Percentiles rank a stretch among this genome's conserved stretches.
These are phyloP conservation scores for Clangula hyemalis DNA, from an alignment of 2,797 vertebrate genomes.

Conservation along the genomic window DNA sequence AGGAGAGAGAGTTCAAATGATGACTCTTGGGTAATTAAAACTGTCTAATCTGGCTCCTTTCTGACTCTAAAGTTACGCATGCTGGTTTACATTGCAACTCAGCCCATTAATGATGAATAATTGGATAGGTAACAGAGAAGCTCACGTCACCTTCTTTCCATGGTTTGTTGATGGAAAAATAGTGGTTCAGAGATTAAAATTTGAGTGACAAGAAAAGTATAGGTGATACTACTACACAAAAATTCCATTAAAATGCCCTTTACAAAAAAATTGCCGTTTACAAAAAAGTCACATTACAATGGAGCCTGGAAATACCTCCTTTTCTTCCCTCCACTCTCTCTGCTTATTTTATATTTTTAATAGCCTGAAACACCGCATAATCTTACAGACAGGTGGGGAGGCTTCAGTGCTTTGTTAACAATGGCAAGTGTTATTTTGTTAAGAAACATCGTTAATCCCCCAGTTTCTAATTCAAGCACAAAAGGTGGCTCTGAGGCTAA, in stretches of 20 bases:
- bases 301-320: neutral
- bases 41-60: neutral
- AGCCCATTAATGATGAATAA: neutral
- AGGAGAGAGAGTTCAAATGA: neutral
- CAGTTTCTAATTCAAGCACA: neutral
- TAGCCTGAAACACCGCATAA: neutral
- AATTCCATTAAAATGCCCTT: neutral
- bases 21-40: neutral
- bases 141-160: neutral
- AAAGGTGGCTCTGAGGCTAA: neutral
- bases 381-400: neutral
- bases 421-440: neutral
- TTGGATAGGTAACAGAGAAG: neutral
- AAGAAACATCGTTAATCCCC: neutral
- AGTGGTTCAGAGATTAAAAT: neutral
- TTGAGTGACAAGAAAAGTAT: neutral
- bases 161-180: neutral
- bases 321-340: neutral
- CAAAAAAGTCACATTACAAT: fast-evolving
- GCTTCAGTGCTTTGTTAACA: neutral
- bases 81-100: neutral
- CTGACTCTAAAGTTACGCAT: neutral
- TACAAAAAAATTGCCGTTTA: neutral
- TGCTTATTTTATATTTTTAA: neutral
- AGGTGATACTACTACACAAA: neutral